A percentile compares a stretch with the other conserved stretches of the same genome.
phyloP scores from a whole-genome alignment of 2,113 vertebrate species.

The Speoplatyrhinus poulsoni region DNA sequence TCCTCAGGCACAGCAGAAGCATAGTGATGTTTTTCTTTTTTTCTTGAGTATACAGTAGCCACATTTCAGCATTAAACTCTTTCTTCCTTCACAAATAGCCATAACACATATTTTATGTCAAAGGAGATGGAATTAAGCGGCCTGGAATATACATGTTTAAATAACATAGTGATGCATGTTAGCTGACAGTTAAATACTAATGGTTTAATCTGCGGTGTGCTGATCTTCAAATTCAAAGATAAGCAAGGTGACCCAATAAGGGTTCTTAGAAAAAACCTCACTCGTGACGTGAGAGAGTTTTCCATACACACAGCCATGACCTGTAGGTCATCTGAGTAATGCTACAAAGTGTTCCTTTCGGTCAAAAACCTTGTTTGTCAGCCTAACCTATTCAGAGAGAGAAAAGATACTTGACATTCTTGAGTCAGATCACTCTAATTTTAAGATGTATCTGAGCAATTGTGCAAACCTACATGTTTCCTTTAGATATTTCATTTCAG shows the following conservation, averaged over 20 bases:
- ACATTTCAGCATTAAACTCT: conserved; percentile 12
- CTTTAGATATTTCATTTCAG: no score
- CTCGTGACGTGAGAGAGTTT: conserved; percentile 46
- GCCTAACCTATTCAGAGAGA: no score
- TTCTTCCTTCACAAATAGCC: conserved; percentile 23
- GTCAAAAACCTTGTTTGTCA: no score
- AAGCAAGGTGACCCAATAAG: background rate
- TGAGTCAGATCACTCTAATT: no score
- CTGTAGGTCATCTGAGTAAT: conserved; percentile 29
- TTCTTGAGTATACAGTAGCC: background rate
- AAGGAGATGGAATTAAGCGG: conserved; percentile 10
- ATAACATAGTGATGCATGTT: no score
- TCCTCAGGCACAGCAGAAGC: conserved; percentile 10
- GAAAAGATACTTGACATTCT: no score
- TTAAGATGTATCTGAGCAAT: no score
- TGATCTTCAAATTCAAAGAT: conserved; percentile 26
- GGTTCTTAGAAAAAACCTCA: conserved; percentile 9
- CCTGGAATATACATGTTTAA: conserved; percentile 1
- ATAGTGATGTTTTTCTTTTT: conserved; percentile 7
- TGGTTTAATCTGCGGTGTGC: conserved; percentile 2
- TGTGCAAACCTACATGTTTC: no score
- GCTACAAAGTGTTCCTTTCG: background rate
- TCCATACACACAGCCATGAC: conserved; percentile 41
- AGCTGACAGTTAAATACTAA: no score
- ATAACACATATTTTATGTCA: conserved; percentile 19